phyloP scores from a whole-genome alignment of 2,797 vertebrate species.

The Furcifer pardalis region DNA sequence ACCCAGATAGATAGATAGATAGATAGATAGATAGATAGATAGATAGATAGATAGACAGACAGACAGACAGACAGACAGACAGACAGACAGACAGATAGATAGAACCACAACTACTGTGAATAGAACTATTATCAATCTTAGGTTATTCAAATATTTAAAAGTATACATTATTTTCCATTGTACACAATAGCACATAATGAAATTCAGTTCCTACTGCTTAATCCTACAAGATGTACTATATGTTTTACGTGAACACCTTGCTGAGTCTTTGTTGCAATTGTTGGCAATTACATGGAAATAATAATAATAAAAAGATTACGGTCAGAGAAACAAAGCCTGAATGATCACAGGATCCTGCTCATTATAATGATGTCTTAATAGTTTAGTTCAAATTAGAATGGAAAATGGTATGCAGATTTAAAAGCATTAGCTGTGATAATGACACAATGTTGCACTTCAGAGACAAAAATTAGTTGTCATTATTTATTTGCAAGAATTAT shows the following conservation, averaged over 20 bases:
- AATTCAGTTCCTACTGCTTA: neutral
- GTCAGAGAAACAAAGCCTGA: constrained; percentile 12
- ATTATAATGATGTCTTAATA: constrained; percentile 12
- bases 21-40: too few relatives aligned
- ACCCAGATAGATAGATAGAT: too few relatives aligned
- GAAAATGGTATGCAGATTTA: neutral
- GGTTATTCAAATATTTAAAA: constrained; percentile 17
- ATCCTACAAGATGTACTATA: constrained; percentile 24
- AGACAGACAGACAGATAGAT: neutral
- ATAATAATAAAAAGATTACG: neutral
- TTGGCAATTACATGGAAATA: constrained; percentile 11
- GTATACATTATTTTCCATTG: neutral
- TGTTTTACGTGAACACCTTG: constrained; percentile 3
- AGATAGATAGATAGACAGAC: too few relatives aligned
- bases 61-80: too few relatives aligned
- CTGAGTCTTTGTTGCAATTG: neutral
- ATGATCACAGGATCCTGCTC: neutral
- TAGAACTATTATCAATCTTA: neutral
- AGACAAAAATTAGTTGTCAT: neutral
- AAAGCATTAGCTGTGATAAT: neutral
- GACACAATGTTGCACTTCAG: neutral
- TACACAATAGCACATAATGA: neutral
- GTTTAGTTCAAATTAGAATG: constrained; percentile 13
- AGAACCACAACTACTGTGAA: neutral
- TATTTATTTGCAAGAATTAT: constrained; percentile 16